Base-by-base conservation (phyloP, 1,140 invertebrate genomes). In the Ericerus pela region DNA sequence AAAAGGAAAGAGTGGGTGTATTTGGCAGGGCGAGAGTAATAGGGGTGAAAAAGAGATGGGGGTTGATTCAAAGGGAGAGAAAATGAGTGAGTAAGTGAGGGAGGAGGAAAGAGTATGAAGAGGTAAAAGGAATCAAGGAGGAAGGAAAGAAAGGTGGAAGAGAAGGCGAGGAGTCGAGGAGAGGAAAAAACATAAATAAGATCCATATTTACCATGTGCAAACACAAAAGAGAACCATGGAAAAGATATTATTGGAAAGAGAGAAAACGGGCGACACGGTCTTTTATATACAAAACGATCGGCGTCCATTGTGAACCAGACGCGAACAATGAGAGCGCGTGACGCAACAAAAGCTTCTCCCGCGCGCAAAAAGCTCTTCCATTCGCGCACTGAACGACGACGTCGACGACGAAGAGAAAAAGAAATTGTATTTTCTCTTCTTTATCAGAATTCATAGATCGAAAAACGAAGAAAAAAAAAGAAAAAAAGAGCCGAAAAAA, bases 131-230 rank as follows among this genome's bases (percentile, higher is more conserved):
- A n/a, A n/a, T n/a, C n/a, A n/a, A n/a, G n/a, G n/a, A n/a, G n/a
- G n/a, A n/a, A n/a, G n/a, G n/a, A n/a, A n/a, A n/a, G n/a, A n/a
- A n/a, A n/a, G n/a, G n/a, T n/a, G n/a, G n/a, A n/a, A n/a, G n/a
- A n/a, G n/a, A n/a, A n/a, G n/a, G n/a, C n/a, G n/a, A n/a, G n/a
- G n/a, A n/a, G n/a, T n/a, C n/a, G n/a, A n/a, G n/a, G n/a, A n/a
- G n/a, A n/a, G n/a, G n/a, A n/a, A 24, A 47, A 47, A 47, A 24
- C 22, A 47, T 24, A 47, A 47, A 24, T 47, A 47, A 47, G 16
- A 47, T 47, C 41, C 41, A 47, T 47, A 47, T 47, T 47, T 47
- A 47, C 41, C 41, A 47, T 47, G 41, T 47, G 41, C 41, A 47
- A 47, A 47, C 41, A 47, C 41, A 47, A 47, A 47, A 47, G 41